phyloP scores from a whole-genome alignment of 1,140 invertebrate genomes.

The Drosophila persimilis region DNA sequence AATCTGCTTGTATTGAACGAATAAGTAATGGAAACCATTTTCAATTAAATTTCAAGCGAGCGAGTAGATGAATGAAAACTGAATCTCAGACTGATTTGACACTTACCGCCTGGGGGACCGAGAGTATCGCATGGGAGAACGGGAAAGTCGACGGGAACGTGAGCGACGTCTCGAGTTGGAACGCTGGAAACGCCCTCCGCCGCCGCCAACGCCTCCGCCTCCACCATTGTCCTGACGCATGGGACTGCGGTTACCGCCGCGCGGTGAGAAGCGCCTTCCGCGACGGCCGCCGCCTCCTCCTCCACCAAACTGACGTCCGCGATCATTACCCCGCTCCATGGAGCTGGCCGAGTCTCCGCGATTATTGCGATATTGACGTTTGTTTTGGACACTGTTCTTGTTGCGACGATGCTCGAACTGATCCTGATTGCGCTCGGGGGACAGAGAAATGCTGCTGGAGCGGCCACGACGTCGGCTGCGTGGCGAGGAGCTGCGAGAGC shows the following conservation, averaged over 20 bases:
- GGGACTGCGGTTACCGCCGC: conserved; percentile 58
- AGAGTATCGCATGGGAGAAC: conserved; percentile 78
- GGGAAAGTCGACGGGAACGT: conserved; percentile 70
- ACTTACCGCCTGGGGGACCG: conserved; percentile 75
- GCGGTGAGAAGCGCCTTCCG: conserved; percentile 70
- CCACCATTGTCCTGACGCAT: conserved; percentile 72
- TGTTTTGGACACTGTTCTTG: conserved; percentile 91
- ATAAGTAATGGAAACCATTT: background rate
- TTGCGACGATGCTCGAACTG: conserved; percentile 90
- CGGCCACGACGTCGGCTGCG: conserved; percentile 53
- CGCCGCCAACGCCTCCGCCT: conserved; percentile 47
- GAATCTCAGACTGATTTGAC: no score
- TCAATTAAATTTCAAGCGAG: background rate
- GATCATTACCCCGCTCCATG: conserved; percentile 73
- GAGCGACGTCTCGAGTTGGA: conserved; percentile 77
- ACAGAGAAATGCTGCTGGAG: conserved; percentile 75
- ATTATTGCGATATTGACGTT: conserved; percentile 93
- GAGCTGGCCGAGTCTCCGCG: conserved; percentile 89
- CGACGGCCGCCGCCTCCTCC: conserved; percentile 35
- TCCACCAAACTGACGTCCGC: conserved; percentile 56
- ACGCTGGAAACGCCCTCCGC: conserved; percentile 67
- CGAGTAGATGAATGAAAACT: no score
- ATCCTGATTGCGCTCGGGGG: conserved; percentile 85
- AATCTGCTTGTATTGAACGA: conserved; percentile 42
- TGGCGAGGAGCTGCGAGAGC: conserved; percentile 67